Conservation (phyloP, 2,113 vertebrate species). For the Zeus faber region DNA sequence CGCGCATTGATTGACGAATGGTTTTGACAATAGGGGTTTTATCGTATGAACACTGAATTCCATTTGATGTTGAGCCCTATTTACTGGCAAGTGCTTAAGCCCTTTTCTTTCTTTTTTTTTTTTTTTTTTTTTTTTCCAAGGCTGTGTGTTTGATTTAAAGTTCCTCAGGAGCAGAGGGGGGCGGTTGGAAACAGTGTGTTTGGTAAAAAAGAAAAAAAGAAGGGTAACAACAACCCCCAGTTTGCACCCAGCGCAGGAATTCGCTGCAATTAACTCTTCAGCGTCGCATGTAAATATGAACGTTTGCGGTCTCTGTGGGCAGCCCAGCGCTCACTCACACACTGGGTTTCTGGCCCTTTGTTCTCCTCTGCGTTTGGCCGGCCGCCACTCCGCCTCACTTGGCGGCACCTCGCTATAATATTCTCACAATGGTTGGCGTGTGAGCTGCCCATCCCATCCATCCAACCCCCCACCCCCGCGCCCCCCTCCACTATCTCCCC, state of each 20-base stretch:
- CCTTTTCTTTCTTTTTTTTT: conserved; percentile 14
- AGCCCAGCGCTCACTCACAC: conserved; percentile 27
- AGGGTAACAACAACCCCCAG: conserved; percentile 49
- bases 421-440: conserved; percentile 69
- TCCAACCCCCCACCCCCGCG: conserved; percentile 27
- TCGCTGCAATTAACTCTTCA: conserved; percentile 70
- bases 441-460: conserved; percentile 63
- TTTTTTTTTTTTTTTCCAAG: background rate
- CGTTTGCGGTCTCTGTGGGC: conserved; percentile 46
- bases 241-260: conserved; percentile 69
- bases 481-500: conserved; percentile 11
- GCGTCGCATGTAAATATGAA: conserved; percentile 73
- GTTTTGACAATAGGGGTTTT: too few species aligned
- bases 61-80: too few species aligned
- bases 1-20: too few species aligned
- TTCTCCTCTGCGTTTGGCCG: conserved; percentile 61
- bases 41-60: too few species aligned
- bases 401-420: conserved; percentile 65
- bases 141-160: background rate
- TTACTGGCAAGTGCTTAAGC: background rate
- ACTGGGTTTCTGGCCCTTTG: conserved; percentile 59
- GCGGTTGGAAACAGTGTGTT: conserved; percentile 43
- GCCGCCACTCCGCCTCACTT: conserved; percentile 59
- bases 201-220: conserved; percentile 60
- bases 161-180: conserved; percentile 26